Conservation (phyloP, 2,888 invertebrate genomes). For the Diplazon laetatorius region DNA sequence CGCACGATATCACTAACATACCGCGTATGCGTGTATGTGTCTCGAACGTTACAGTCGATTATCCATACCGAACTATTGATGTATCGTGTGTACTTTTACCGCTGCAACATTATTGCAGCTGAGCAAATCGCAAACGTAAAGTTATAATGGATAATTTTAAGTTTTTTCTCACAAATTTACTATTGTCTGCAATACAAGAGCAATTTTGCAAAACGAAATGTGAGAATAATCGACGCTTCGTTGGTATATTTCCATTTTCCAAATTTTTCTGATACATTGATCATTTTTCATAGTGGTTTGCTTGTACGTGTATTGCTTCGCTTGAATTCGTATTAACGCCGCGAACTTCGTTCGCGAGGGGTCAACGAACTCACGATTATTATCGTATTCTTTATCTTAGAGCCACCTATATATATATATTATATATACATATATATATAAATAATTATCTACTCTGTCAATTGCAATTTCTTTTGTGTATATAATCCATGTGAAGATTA, state of each 20-base stretch:
- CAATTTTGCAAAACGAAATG: constrained; percentile 3
- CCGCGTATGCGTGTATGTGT: neutral
- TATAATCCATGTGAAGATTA: constrained; percentile 8
- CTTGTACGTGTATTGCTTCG: neutral
- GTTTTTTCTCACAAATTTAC: constrained; percentile 17
- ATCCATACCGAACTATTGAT: neutral
- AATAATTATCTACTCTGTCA: constrained; percentile 44
- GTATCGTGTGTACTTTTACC: neutral
- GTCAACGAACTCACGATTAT: constrained; percentile 59
- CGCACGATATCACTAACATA: neutral
- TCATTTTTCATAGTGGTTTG: no score
- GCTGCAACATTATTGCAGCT: constrained; percentile 23
- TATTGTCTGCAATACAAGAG: constrained; percentile 20
- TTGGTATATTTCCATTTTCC: no score
- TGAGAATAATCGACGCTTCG: no score
- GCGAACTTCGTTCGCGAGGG: constrained; percentile 43
- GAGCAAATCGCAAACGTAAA: constrained; percentile 4
- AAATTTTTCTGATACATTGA: no score
- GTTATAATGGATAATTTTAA: constrained; percentile 35
- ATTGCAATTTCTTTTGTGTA: constrained; percentile 49
- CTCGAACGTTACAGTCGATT: neutral
- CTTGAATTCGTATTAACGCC: constrained; percentile 36
- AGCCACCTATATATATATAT: constrained; percentile 19
- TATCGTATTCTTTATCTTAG: constrained; percentile 59
- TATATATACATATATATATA: no score